Conservation (phyloP, 2,113 vertebrate species). For the Engraulis encrasicolus region DNA sequence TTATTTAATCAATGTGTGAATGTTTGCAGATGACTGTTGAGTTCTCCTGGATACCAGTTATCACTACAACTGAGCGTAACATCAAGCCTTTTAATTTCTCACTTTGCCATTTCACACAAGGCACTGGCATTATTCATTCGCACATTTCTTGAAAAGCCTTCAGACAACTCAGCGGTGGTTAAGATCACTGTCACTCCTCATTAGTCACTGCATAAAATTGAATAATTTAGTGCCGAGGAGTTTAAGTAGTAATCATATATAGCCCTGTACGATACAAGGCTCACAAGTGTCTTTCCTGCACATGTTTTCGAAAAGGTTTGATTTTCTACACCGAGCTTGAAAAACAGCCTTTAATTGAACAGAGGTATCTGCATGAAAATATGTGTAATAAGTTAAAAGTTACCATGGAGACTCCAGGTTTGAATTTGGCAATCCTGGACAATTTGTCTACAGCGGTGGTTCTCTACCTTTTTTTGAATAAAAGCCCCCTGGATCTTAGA, state of each 20-base stretch:
- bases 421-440: too few relatives aligned
- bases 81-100: background rate
- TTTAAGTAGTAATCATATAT: background rate
- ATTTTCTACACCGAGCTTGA: background rate
- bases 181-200: constrained; percentile 14
- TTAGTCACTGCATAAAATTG: background rate
- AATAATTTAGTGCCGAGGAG: background rate
- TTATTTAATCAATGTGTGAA: background rate
- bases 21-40: background rate
- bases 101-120: background rate
- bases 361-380: background rate
- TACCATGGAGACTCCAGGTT: too few relatives aligned
- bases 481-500: too few relatives aligned
- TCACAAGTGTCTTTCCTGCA: background rate
- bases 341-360: background rate
- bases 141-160: background rate
- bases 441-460: too few relatives aligned
- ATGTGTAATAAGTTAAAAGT: too few relatives aligned
- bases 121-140: background rate
- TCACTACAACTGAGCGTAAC: background rate
- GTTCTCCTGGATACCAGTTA: background rate
- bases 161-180: background rate
- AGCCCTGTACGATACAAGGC: background rate
- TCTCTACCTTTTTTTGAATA: too few relatives aligned
- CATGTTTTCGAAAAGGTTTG: background rate